phyloP scores from a whole-genome alignment of 2,113 vertebrate genomes.

The Galbula dea region DNA sequence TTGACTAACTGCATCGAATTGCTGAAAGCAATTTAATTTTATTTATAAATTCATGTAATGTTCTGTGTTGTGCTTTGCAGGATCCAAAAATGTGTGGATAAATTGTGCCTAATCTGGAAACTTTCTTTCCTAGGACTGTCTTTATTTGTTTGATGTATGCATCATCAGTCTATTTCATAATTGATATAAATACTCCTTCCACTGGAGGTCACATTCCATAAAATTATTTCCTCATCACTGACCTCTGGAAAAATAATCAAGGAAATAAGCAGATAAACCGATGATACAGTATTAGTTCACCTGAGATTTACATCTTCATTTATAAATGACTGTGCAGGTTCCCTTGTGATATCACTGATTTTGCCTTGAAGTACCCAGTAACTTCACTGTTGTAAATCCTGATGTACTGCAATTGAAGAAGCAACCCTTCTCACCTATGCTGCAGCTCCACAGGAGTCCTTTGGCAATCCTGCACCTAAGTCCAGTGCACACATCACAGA shows the following conservation, averaged over 20 bases:
- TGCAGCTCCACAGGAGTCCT: not conserved
- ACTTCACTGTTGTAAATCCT: not conserved
- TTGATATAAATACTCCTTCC: not conserved
- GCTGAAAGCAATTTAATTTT: not conserved
- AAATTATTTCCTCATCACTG: not conserved
- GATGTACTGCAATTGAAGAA: not conserved
- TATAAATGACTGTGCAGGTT: not conserved
- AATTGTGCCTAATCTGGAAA: not conserved
- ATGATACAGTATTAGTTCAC: not conserved
- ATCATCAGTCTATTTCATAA: not conserved
- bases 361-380: not conserved
- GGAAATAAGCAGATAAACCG: not conserved
- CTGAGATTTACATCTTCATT: not conserved
- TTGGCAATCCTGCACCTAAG: not conserved
- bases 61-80: not conserved
- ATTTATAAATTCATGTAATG: not conserved
- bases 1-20: not conserved
- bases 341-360: not conserved
- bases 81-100: not conserved
- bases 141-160: not conserved
- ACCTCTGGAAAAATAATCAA: not conserved
- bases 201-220: not conserved
- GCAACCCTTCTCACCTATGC: not conserved
- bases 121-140: not conserved
- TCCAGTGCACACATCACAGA: not conserved